Base-by-base conservation (phyloP, 2,888 invertebrate genomes). In the Ariolimax columbianus region DNA sequence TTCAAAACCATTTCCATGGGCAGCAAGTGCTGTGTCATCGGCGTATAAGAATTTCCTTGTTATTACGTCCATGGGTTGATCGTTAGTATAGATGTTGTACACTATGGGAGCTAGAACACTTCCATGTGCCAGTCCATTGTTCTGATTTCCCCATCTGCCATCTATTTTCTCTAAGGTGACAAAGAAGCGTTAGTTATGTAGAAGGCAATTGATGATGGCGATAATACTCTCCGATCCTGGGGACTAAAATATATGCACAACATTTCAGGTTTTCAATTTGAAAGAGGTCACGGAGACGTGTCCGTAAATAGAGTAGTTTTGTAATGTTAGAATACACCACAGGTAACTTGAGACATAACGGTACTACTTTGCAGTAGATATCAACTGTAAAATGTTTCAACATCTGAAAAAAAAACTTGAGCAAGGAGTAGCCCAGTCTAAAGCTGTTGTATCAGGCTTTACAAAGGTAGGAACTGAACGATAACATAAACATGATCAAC, bases 351-450 rank as follows among this genome's bases (percentile, higher is more conserved):
- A 17, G 30, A 33, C 66, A 30, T 4, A 7, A 17, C 23, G 17
- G 14, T 17, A 33, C 30, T 66, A 11, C 30, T 11, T 66, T 30
- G 30, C 40, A 40, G 33, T 3, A 14, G 68, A 40, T 72, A 72
- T 72, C 38, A 19, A 11, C 26, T 40, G 51, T n/a, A 55, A 33
- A 7, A 92, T 92, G 92, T 92, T 92, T 83, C 91, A 91, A 85
- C 92, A 90, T 84, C 86, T 92, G 63, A 91, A 90, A 86, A 91
- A 91, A 88, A 91, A 90, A 82, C 86, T 92, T 63, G 91, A 92
- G 83, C 92, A 92, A 86, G 91, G 91, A 30, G 92, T 92, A 40
- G 90, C 90, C 63, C 91, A 91, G 80, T 89, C 90, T 38, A 90
- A 90, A 87, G 90, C 90, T 77, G 91, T 91, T 17, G 89, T 91